phyloP scores from a whole-genome alignment of 37 sponge, comb jelly and placozoan species.

The Haliclona indistincta region DNA sequence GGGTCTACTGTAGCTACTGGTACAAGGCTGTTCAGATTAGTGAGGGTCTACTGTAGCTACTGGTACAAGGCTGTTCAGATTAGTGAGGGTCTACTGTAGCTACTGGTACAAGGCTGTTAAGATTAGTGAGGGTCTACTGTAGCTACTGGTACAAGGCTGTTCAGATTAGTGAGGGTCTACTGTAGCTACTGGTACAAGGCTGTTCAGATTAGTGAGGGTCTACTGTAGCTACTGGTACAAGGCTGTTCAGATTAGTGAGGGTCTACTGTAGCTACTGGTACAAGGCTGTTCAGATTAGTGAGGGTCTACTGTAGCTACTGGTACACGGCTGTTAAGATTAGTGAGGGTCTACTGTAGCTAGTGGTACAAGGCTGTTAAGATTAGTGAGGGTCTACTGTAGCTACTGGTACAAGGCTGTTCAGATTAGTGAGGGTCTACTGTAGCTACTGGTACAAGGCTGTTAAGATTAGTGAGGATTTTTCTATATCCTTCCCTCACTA shows the following conservation, averaged over 20 bases:
- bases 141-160: neutral
- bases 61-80: neutral
- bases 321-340: constrained; percentile 20
- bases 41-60: neutral
- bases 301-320: too few relatives aligned
- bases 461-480: too few relatives aligned
- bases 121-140: neutral
- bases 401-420: neutral
- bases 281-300: too few relatives aligned
- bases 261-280: neutral
- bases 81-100: neutral
- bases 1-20: neutral
- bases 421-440: neutral
- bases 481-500: neutral
- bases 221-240: neutral
- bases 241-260: neutral
- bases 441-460: neutral
- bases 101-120: neutral
- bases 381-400: neutral
- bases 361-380: neutral
- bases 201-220: neutral
- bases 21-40: neutral
- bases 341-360: neutral
- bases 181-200: neutral
- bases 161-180: neutral